Evolutionary conservation across 92 coral and sea anemone genomes (phyloP), one percentile per base, ranked within the genome.

Genomic region (Virgularia gustaviana): DNA sequence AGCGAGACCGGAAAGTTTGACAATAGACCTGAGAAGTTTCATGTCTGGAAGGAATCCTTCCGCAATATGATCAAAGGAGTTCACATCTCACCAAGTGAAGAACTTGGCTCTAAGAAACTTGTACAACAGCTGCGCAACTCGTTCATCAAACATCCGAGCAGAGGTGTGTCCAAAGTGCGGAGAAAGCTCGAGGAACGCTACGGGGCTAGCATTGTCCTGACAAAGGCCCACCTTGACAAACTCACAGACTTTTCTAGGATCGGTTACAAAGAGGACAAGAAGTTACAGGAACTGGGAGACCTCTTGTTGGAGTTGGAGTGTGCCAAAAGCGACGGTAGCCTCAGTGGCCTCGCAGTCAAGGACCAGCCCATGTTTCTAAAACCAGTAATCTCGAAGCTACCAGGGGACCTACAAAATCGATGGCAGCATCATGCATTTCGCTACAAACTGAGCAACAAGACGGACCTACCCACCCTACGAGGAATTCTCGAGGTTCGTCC

Each of bases 381-480:
- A 13, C 79, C 83, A n/a, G 25, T 71, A 8, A 55, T 65, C 0
- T 2, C 41, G 10, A 85, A 76, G 20, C 49, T 81, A 0, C 83
- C 89, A 2, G 65, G 54, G 10, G 89, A 85, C 55, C 55, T 85
- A 15, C 81, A 66, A 52, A 66, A 63, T 2, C 61, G 81, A 28
- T 85, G 86, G 83, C 86, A 81, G 39, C 63, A 81, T 37, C 83
- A 81, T 57, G 86, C 86, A n/a, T 85, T 29, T 54, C 58, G 33
- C 2, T 49, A 55, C 53, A 77, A 76, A 38, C 19, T 15, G 10
- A 33, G 65, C 8, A 59, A 57, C 11, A 12, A 57, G 3, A 62
- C 45, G 6, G 86, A 85, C 34, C 41, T 85, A 77, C 36, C 89
- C 86, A 9, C 64, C 90, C 49, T 85, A 81, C 27, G 24, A 30